Evolutionary conservation across 2,797 vertebrate genomes (phyloP), one percentile per base, ranked within the genome.

Genomic region (Eleutherodactylus coqui): DNA sequence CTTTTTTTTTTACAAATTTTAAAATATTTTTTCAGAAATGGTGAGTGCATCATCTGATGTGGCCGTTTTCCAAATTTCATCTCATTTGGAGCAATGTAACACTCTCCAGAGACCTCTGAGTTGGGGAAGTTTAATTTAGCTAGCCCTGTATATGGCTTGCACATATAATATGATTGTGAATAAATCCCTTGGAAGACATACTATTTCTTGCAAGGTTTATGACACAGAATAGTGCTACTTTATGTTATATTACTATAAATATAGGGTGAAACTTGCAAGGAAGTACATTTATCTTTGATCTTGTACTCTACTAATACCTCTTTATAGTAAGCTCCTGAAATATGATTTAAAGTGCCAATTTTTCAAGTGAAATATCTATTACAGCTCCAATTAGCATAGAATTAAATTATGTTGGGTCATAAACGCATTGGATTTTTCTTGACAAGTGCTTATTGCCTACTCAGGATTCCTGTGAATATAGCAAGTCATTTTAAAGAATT

Each of bases 281-380:
- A 79, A 75, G 83, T 75, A 64, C 51, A 75, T 87, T 87, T 84
- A 45, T 83, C 81, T 84, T 11, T 72, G 21, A n/a, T 70, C 19
- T 41, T 76, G 60, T 80, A 84, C 84, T 84, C 82, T 47, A 87
- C 76, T 87, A 79, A 73, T 75, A 62, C 41, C 24, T 67, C 16
- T 77, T 55, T 80, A 79, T 80, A 27, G 27, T 60, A 6, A 14
- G 75, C 55, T 80, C 62, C 82, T 75, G 67, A 75, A 87, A 64
- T 60, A 79, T 87, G 80, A 87, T 87, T 87, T 67, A 73, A 87
- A 76, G 82, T 87, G 86, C 82, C 82, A 84, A 87, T 87, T 83
- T 83, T 84, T 79, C 69, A 80, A 79, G 53, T 80, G 82, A 79
- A 80, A 87, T 87, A 84, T 87, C 82, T 80, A 87, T 84, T 87